Percentiles rank a stretch among this genome's conserved stretches.
These are phyloP conservation scores for Patiria miniata DNA, from an alignment of 35 echinoderm and acorn worm species.

Conservation along the genomic window DNA sequence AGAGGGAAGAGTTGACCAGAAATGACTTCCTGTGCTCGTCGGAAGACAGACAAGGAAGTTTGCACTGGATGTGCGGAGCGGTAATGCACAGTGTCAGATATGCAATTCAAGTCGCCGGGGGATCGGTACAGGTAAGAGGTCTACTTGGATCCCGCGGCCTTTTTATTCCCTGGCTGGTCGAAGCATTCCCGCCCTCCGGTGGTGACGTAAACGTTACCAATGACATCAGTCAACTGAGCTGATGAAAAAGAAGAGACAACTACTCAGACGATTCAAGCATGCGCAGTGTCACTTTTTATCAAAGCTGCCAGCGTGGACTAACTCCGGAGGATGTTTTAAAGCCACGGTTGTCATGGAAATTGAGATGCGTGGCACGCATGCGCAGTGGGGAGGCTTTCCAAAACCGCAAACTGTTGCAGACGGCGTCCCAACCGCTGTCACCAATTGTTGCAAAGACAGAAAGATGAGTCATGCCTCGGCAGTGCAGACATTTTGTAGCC, in stretches of 20 bases:
- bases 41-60: no score
- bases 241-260: background rate
- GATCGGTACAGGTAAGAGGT: constrained; percentile 1
- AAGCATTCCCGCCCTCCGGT: constrained; percentile 22
- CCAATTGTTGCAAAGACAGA: constrained; percentile 11
- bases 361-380: background rate
- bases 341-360: background rate
- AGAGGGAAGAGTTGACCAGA: no score
- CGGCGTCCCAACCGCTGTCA: background rate
- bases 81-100: constrained; percentile 14
- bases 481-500: no score
- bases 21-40: no score
- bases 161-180: constrained; percentile 18
- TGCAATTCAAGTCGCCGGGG: constrained; percentile 3
- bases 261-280: background rate
- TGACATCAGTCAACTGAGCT: constrained; percentile 15
- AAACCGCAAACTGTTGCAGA: constrained; percentile 7
- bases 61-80: background rate
- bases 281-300: background rate
- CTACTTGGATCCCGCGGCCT: background rate
- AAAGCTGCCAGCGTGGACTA: background rate
- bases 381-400: background rate
- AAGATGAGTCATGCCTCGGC: background rate
- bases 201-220: constrained; percentile 11
- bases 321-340: background rate